A percentile compares a stretch with the other conserved stretches of the same genome.
Evolutionary conservation across 2,888 invertebrate genomes (phyloP).

Genomic region (Ecdyonurus torrentis): DNA sequence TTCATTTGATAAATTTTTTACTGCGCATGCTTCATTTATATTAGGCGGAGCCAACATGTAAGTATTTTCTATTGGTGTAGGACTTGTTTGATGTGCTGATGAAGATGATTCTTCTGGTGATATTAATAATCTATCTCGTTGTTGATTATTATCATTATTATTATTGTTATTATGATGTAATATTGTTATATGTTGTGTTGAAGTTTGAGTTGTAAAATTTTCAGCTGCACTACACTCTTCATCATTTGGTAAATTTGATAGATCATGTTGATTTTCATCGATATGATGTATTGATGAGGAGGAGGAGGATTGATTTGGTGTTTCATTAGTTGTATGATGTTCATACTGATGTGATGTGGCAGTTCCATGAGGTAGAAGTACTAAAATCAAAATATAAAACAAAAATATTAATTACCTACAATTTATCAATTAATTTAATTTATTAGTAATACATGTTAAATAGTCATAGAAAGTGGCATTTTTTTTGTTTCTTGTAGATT

Average conservation of each 20-base stretch:
- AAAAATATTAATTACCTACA: no score
- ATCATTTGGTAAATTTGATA: background rate
- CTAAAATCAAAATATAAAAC: background rate
- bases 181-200: background rate
- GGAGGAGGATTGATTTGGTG: background rate
- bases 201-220: background rate
- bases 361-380: background rate
- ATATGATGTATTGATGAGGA: no score
- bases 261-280: background rate
- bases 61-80: background rate
- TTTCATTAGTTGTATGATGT: background rate
- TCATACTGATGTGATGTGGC: background rate
- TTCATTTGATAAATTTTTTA: background rate
- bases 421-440: no score
- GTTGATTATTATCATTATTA: background rate
- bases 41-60: background rate
- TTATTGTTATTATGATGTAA: background rate
- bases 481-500: no score
- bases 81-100: background rate
- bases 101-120: no score
- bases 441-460: no score
- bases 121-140: background rate
- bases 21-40: background rate
- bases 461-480: no score
- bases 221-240: background rate